Evolutionary conservation across 2,888 invertebrate genomes (phyloP), one percentile per base, ranked within the genome.

Genomic region (Patella pellucida): DNA sequence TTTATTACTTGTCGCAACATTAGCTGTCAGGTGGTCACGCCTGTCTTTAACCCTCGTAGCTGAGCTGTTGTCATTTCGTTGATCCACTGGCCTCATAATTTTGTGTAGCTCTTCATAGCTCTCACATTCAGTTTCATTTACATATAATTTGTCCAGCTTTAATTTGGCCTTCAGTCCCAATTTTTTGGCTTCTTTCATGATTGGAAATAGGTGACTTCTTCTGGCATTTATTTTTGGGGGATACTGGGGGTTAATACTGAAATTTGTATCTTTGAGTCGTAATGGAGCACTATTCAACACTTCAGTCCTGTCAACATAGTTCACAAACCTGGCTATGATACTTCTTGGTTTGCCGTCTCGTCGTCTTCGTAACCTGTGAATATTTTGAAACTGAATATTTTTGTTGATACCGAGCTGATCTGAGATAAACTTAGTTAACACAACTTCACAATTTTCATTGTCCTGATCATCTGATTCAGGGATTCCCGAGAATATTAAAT

Each of bases 301-400:
- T 23, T 23, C n/a, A 62, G n/a, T 62, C 19, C 62, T n/a, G 15
- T 62, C 62, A 23, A 23, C 62, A 62, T 23, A 62, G 11, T 23
- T n/a, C n/a, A 62, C 19, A 62, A 62, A 62, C 23, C 62, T 62
- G 62, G 19, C 62, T 23, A 62, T 62, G n/a, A 62, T 23, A 62
- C 15, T 62, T 23, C 62, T 62, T 62, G 62, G 62, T 62, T 23
- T 62, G 3, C 62, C 62, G 19, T 62, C 62, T 23, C 23, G n/a
- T 62, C 62, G 23, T 62, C 7, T 62, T 62, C 19, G 11, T 62
- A 62, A 19, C 1, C 62, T n/a, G 14, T 62, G 62, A 23, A 62
- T 14, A 62, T 62, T 62, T 62, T 62, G 62, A 19, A 62, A 62
- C 62, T 11, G 9, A 3, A 62, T 14, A 11, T 62, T 14, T 19